Conservation (phyloP, 2,888 invertebrate species). For the Heteropelma amictum region DNA sequence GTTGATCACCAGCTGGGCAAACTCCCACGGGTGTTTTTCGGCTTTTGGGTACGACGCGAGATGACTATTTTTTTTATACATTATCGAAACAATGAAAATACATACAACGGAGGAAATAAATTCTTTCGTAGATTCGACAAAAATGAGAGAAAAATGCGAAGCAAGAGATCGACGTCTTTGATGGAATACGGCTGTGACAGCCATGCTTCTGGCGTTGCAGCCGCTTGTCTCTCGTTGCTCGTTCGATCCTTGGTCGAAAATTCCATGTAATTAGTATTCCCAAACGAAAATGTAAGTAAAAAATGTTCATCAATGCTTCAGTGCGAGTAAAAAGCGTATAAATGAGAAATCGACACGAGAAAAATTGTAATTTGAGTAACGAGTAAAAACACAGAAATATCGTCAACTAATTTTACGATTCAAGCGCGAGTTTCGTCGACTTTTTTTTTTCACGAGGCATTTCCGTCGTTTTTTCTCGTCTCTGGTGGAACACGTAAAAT, state of each 20-base stretch:
- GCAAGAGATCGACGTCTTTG: slow-evolving; percentile 64
- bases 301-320: not conserved
- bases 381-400: too few species aligned
- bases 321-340: too few species aligned
- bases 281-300: not conserved
- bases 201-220: slow-evolving; percentile 77
- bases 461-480: too few species aligned
- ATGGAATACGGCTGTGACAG: slow-evolving; percentile 77
- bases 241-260: slow-evolving; percentile 69
- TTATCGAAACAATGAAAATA: not conserved
- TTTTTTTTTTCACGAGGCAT: too few species aligned
- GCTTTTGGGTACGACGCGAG: slow-evolving; percentile 60
- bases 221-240: slow-evolving; percentile 74
- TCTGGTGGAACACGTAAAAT: too few species aligned
- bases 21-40: slow-evolving; percentile 75
- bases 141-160: slow-evolving; percentile 4
- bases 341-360: too few species aligned
- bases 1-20: slow-evolving; percentile 76
- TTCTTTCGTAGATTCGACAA: slow-evolving; percentile 41
- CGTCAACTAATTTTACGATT: not conserved
- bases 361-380: too few species aligned
- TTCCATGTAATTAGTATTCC: not conserved
- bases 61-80: not conserved
- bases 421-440: not conserved
- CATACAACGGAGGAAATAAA: not conserved